Evolutionary conservation across 1,140 invertebrate genomes (phyloP).

Genomic region (Micrasema longulum): DNA sequence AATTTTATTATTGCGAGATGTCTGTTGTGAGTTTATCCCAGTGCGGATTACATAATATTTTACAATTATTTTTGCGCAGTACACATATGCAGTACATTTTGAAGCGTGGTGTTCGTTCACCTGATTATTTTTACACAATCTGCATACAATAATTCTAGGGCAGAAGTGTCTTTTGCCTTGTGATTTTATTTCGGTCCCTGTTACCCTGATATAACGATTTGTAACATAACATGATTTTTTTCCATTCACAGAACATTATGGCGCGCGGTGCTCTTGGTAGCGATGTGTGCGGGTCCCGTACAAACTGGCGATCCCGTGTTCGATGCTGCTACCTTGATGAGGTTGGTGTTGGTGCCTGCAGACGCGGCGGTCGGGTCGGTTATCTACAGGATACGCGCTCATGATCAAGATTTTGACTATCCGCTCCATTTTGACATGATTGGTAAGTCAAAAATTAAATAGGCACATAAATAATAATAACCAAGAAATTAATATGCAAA

Average conservation of each 20-base stretch:
- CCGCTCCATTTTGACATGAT: constrained; percentile 84
- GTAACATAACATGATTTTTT: not conserved
- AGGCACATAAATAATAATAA: not conserved
- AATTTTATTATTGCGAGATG: no score
- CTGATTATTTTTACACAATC: no score
- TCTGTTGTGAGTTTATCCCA: no score
- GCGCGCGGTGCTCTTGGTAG: constrained; percentile 59
- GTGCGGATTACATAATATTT: no score
- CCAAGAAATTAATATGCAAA: not conserved
- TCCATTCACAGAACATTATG: constrained; percentile 45
- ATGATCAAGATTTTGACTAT: constrained; percentile 88
- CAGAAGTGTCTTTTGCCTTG: no score
- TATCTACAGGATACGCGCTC: constrained; percentile 87
- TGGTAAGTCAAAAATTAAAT: constrained; percentile 65
- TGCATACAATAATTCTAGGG: no score
- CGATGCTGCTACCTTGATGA: constrained; percentile 84
- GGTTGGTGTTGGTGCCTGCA: constrained; percentile 82
- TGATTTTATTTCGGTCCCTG: not conserved
- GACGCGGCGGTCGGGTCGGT: constrained; percentile 84
- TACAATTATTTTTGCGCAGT: no score
- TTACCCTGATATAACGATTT: not conserved
- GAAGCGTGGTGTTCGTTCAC: no score
- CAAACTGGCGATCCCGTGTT: constrained; percentile 77
- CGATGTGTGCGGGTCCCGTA: constrained; percentile 54
- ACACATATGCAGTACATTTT: no score